phyloP scores from a whole-genome alignment of 1,140 invertebrate genomes.

The Drosophila simulans region DNA sequence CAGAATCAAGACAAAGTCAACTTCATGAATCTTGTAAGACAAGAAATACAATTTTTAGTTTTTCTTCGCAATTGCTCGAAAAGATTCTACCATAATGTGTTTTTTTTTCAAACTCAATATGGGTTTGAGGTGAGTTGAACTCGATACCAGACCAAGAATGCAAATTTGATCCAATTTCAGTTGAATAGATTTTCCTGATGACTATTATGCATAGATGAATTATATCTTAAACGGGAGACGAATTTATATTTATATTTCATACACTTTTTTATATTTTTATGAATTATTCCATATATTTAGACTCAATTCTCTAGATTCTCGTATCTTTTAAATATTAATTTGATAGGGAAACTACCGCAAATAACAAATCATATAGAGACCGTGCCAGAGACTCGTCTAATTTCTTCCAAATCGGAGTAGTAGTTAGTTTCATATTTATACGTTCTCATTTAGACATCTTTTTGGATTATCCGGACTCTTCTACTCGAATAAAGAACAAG shows the following conservation, averaged over 20 bases:
- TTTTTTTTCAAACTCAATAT: constrained; percentile 21
- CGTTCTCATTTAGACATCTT: constrained; percentile 58
- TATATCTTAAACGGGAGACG: background rate
- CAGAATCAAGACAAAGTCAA: constrained; percentile 38
- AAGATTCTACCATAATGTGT: constrained; percentile 23
- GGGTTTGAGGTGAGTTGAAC: constrained; percentile 5
- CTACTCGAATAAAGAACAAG: background rate
- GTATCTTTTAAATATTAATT: background rate
- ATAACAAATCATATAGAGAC: constrained; percentile 50
- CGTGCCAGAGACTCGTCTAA: constrained; percentile 56
- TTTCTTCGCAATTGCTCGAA: constrained; percentile 13
- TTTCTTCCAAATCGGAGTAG: constrained; percentile 66
- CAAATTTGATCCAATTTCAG: constrained; percentile 17
- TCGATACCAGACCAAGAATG: constrained; percentile 3
- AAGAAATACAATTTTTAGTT: constrained; percentile 34
- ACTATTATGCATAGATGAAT: background rate
- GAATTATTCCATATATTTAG: no score
- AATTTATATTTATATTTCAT: no score
- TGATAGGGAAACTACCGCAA: background rate
- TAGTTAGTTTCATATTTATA: constrained; percentile 80
- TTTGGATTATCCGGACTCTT: constrained; percentile 17
- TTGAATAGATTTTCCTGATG: constrained; percentile 2
- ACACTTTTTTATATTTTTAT: no score
- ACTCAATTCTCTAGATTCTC: background rate
- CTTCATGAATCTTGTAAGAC: constrained; percentile 73